Conservation (phyloP, 2,797 vertebrate genomes). For the Epinephelus awoara region DNA sequence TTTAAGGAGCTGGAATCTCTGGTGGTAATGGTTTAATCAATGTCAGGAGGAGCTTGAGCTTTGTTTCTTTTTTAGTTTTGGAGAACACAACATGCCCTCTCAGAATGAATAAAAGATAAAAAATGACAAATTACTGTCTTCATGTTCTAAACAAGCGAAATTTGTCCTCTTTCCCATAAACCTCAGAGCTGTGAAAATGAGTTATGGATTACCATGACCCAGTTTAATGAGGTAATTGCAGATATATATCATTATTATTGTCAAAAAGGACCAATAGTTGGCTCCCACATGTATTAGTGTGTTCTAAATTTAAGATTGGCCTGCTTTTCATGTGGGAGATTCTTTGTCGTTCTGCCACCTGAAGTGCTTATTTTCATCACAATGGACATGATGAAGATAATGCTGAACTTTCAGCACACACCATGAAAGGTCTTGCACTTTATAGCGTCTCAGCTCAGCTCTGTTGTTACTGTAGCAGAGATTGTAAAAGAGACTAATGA, state of each 20-base stretch:
- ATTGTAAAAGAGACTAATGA: conserved; percentile 36
- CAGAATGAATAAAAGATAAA: conserved; percentile 61
- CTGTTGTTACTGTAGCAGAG: conserved; percentile 2
- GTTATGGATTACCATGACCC: conserved; percentile 76
- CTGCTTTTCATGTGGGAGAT: conserved; percentile 17
- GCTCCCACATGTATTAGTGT: conserved; percentile 24
- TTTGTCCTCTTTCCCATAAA: conserved; percentile 57
- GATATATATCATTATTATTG: conserved; percentile 66
- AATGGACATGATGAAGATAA: neutral
- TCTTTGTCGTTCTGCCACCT: conserved; percentile 10
- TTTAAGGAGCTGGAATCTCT: conserved; percentile 61
- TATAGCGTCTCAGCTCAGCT: conserved; percentile 9
- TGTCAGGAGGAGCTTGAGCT: conserved; percentile 52
- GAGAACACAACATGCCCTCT: conserved; percentile 31
- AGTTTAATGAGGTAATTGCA: conserved; percentile 74
- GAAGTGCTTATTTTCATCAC: conserved; percentile 17
- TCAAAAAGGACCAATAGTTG: conserved; percentile 32
- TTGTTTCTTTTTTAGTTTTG: conserved; percentile 52
- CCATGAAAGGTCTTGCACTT: neutral
- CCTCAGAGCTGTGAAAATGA: conserved; percentile 64
- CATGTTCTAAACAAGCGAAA: conserved; percentile 65
- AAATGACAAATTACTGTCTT: conserved; percentile 72
- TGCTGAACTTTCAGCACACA: conserved; percentile 11
- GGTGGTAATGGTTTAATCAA: conserved; percentile 69
- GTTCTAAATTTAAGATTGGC: conserved; percentile 42